Base-by-base conservation (phyloP, 1,140 invertebrate species). In the Brachionus sp. region DNA sequence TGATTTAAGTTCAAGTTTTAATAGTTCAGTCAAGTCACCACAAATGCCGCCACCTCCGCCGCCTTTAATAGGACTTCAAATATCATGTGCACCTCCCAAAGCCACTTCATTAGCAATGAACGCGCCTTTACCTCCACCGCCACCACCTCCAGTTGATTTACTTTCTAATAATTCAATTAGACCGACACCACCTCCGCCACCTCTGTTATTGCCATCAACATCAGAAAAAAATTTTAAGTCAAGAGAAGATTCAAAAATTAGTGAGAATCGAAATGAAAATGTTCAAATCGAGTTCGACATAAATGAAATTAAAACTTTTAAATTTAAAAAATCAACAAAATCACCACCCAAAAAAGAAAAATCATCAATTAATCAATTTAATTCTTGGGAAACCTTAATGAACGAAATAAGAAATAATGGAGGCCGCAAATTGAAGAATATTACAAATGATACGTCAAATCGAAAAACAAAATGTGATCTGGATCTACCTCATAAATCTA, bases 261-360 rank as follows among this genome's bases (percentile, higher is more conserved):
- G 3, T 1, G 42, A 46, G 12, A 80, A 37, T 13, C 46, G 7
- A 37, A 66, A 80, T 19, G 77, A 80, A 80, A 62, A 78, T 25
- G 12, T 19, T 35, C 57, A 66, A 44, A 62, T 80, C 5, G 77
- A 80, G 25, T 80, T 80, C 3, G 77, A 80, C 23, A 23, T 80
- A 42, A 80, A 66, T 53, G 77, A 80, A 62, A 80, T 80, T 35
- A 57, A 66, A 39, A 80, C 13, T 62, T 80, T 80, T 29, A 80
- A 80, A 44, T 80, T 80, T 66, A 57, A 80, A 42, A 75, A 75
- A 75, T 46, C 70, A 25, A 62, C 53, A 16, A 80, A 80, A 29
- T 39, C 33, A 4, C n/a, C 16, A 19, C 46, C 23, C 5, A 44
- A 29, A 33, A 80, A 80, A 80, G 77, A 80, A 33, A 75, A 46